Evolutionary conservation across 92 coral and sea anemone species (phyloP), one percentile per base, ranked within the genome.

Genomic region (Umimayanthus chanpuru): DNA sequence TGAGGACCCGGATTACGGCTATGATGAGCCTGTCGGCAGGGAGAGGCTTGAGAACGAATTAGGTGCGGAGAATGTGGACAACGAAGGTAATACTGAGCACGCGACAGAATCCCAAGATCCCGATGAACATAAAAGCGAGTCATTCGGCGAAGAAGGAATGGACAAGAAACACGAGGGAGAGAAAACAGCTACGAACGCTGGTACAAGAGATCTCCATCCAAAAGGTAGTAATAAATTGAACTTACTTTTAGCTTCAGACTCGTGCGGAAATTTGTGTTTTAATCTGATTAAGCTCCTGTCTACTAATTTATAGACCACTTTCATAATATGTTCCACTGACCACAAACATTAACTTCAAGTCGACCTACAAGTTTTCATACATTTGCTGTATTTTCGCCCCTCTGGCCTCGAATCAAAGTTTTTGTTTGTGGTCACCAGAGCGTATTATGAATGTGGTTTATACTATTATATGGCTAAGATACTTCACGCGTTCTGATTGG

Each of bases 1-100:
- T 8, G 87, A 83, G 28, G 43, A 70, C 41, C 79, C 87, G 65
- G 87, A 71, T 70, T 75, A 83, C 23, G 43, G 87, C 39, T 26
- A 83, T 68, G 65, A 71, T 18, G 77, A 68, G 18, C 43, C 53
- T 44, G n/a, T 32, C 28, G 64, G 49, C 78, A 70, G 47, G 25
- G 87, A 44, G 44, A 53, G 30, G 67, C 43, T 18, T 41, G 87
- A 30, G 30, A 44, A 82, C 0, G 77, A 82, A 21, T 18, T 47
- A 39, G 86, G n/a, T 7, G 67, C 11, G 65, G 65, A 49, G 26
- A 21, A 44, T 12, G 25, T 16, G 3, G 47, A 43, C 50, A 39
- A 44, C 21, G 81, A 77, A 18, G 61, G 36, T 21, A 53, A 67
- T n/a, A 44, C 14, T 18, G 21, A 73, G 0, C 40, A 73, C 41